Base-by-base conservation (phyloP, 2,113 vertebrate species). In the Columbina picui region DNA sequence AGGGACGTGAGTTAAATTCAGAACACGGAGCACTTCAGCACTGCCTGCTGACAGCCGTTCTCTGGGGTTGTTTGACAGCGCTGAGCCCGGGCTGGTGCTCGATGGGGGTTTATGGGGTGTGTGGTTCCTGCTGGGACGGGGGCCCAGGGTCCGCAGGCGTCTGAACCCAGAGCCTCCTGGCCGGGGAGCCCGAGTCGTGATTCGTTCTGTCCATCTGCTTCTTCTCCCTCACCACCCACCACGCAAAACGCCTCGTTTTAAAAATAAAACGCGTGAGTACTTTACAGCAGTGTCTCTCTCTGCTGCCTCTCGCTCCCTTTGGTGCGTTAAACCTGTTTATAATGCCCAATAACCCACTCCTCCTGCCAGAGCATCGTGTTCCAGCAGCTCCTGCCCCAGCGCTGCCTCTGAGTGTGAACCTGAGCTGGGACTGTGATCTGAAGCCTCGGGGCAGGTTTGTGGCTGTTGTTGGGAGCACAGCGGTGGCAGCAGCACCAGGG, bases 321-420 rank as follows among this genome's bases (percentile, higher is more conserved):
- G 3, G 23, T 41, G 30, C 12, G 64, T 52, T 29, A 39, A 34
- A 34, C n/a, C 29, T 25, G 25, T 32, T 3, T 22, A 5, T 18
- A 25, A 5, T 2, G 20, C 9, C 22, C 29, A 9, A 4, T 16
- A 25, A 14, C 23, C 22, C 20, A 4, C 43, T 45, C 43, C 43
- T 39, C 13, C 39, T 45, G 43, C 39, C 36, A 23, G 26, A 3
- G 5, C 7, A 0, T 5, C 0, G 0, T 3, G 4, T 13, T 8
- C 5, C 36, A 55, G 52, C 65, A 10, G 16, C 22, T 17, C 60
- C 18, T 39, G 60, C n/a, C 16, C 26, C 60, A 45, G 45, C 8
- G 2, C 19, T 9, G 38, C 41, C 53, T 60, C 21, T 25, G 74
- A 23, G 30, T 0, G 1, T 61, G 47, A 76, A 7, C 57, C 23